phyloP scores from a whole-genome alignment of 1,140 invertebrate genomes.

The Glossosoma conforme region DNA sequence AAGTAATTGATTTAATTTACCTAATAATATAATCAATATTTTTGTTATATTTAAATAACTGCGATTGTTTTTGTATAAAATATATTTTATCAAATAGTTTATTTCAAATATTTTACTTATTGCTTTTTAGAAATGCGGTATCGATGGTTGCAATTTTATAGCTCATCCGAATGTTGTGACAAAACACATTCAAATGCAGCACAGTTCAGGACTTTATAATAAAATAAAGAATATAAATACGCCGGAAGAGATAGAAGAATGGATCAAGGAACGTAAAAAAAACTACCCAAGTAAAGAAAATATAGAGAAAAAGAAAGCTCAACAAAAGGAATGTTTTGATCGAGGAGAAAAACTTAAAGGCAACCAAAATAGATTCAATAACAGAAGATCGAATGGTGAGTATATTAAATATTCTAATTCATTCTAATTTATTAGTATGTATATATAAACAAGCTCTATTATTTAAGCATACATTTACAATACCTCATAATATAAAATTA shows the following conservation, averaged over 20 bases:
- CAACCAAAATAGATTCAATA: conserved; percentile 44
- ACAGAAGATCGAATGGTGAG: conserved; percentile 17
- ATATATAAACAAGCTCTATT: too few relatives aligned
- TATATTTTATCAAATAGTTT: neutral
- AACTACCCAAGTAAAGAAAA: conserved; percentile 68
- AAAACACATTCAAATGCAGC: conserved; percentile 76
- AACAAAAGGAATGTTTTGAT: conserved; percentile 59
- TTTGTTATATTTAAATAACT: too few relatives aligned
- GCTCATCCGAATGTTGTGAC: conserved; percentile 74
- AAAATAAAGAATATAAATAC: conserved; percentile 68
- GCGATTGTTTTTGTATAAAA: neutral
- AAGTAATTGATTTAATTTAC: too few relatives aligned
- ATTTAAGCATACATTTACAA: too few relatives aligned
- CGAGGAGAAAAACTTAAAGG: conserved; percentile 62
- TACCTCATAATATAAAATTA: too few relatives aligned
- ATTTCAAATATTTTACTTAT: neutral
- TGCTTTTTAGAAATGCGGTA: conserved; percentile 58
- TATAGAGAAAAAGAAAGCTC: conserved; percentile 59
- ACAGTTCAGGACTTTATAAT: conserved; percentile 70
- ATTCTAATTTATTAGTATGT: too few relatives aligned
- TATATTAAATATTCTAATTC: too few relatives aligned
- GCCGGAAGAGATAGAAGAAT: conserved; percentile 76
- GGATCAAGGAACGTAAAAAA: conserved; percentile 73
- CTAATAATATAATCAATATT: too few relatives aligned
- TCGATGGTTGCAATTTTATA: conserved; percentile 75